Percentiles rank a stretch among this genome's conserved stretches.
These are phyloP conservation scores for Neoscelio sp. DNA, from an alignment of 2,888 invertebrate genomes.

Conservation along the genomic window DNA sequence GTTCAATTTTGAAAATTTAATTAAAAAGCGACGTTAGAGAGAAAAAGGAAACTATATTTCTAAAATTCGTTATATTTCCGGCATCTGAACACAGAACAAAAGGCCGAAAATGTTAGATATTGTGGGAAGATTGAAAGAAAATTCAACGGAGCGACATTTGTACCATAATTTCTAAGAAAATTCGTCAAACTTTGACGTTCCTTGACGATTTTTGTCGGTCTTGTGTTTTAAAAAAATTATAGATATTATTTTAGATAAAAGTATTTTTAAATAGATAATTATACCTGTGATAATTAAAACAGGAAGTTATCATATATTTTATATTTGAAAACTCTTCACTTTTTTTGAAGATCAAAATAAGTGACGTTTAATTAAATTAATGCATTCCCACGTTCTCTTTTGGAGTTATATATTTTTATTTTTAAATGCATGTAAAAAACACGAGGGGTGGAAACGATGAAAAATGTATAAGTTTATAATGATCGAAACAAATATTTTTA, in stretches of 20 bases:
- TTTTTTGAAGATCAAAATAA: too few relatives aligned
- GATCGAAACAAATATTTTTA: too few relatives aligned
- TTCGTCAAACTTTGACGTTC: conserved; percentile 34
- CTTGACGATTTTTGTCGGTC: conserved; percentile 2
- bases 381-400: too few relatives aligned
- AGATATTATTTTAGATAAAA: too few relatives aligned
- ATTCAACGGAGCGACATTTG: conserved; percentile 12
- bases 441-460: too few relatives aligned
- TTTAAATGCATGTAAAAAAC: too few relatives aligned
- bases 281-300: not conserved
- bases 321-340: too few relatives aligned
- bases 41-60: conserved; percentile 10
- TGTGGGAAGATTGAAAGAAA: conserved; percentile 31
- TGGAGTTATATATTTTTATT: too few relatives aligned
- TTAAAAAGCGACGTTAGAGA: conserved; percentile 1
- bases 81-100: conserved; percentile 40
- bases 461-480: too few relatives aligned
- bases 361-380: too few relatives aligned
- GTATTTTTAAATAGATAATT: conserved; percentile 1
- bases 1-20: conserved; percentile 12
- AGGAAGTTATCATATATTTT: too few relatives aligned
- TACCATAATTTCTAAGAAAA: conserved; percentile 27
- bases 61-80: conserved; percentile 43
- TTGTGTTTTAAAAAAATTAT: too few relatives aligned
- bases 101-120: conserved; percentile 20